phyloP scores from a whole-genome alignment of 1,140 invertebrate genomes.

The Euura saliciscinereae region DNA sequence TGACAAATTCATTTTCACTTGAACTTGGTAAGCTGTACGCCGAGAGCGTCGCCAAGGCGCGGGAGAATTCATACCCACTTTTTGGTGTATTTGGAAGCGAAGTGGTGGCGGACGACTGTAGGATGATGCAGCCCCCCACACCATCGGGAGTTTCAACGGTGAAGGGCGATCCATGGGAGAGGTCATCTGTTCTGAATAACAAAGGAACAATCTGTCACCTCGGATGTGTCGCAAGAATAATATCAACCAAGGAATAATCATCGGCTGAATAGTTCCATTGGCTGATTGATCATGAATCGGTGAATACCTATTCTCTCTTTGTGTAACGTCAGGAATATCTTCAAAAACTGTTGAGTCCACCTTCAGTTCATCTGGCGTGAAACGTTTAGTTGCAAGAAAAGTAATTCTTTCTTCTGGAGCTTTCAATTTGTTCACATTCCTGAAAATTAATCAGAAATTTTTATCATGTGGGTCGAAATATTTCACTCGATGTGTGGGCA shows the following conservation, averaged over 20 bases:
- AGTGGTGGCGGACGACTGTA: conserved; percentile 26
- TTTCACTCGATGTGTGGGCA: not conserved
- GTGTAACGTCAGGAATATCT: not conserved
- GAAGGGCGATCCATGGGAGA: not conserved
- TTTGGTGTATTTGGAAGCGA: conserved; percentile 28
- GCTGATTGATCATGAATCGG: conserved; percentile 12
- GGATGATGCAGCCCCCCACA: conserved; percentile 20
- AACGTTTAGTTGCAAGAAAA: conserved; percentile 19
- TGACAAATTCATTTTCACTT: conserved; percentile 3
- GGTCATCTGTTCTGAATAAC: not conserved
- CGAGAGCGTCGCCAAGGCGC: conserved; percentile 3
- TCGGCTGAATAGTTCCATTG: not conserved
- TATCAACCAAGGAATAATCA: no score
- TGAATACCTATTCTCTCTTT: conserved; percentile 21
- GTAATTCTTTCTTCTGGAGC: conserved; percentile 19
- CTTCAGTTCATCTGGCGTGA: conserved; percentile 10
- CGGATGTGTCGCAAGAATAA: no score
- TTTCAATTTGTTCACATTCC: conserved; percentile 28
- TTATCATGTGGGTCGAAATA: not conserved
- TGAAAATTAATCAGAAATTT: conserved; percentile 14
- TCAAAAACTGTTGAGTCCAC: conserved; percentile 9
- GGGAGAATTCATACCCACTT: conserved; percentile 17
- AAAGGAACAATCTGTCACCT: not conserved
- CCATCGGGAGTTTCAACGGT: conserved; percentile 13
- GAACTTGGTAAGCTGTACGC: not conserved